A percentile compares a stretch with the other conserved stretches of the same genome.
Conservation (phyloP, 2,797 vertebrate species). For the Poeciliopsis paucimaculata region DNA sequence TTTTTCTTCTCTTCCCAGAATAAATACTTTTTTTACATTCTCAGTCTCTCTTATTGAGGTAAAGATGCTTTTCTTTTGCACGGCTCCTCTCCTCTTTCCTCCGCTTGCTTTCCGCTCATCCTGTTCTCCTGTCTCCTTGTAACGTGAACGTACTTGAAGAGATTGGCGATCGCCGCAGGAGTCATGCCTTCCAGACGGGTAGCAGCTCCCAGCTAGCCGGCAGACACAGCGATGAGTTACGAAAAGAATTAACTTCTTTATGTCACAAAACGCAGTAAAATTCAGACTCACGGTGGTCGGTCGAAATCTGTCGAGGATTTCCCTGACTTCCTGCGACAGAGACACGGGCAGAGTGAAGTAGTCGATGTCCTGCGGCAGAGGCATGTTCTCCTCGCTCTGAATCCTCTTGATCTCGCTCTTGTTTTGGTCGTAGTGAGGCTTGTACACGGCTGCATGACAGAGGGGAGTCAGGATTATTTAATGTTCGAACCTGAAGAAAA, state of each 20-base stretch:
- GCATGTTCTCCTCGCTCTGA: slow-evolving; percentile 87
- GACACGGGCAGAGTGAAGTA: slow-evolving; percentile 86
- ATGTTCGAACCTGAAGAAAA: neutral
- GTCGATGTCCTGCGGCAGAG: slow-evolving; percentile 88
- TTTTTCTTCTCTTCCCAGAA: slow-evolving; percentile 45
- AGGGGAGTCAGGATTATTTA: slow-evolving; percentile 20
- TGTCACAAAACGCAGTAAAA: neutral
- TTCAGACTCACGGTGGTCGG: slow-evolving; percentile 88
- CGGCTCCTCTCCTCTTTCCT: slow-evolving; percentile 25
- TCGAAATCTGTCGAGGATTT: slow-evolving; percentile 86
- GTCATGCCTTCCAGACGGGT: slow-evolving; percentile 92
- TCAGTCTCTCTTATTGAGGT: slow-evolving; percentile 32
- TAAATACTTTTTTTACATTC: slow-evolving; percentile 47
- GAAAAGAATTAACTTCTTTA: neutral
- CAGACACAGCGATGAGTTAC: neutral
- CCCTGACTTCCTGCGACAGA: slow-evolving; percentile 89
- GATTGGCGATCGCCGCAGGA: slow-evolving; percentile 88
- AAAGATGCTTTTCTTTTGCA: slow-evolving; percentile 35
- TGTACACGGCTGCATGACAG: slow-evolving; percentile 76
- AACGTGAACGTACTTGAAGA: slow-evolving; percentile 84
- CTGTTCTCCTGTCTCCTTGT: slow-evolving; percentile 22
- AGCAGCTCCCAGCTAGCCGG: slow-evolving; percentile 88
- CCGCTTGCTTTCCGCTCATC: neutral
- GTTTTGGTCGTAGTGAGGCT: slow-evolving; percentile 81
- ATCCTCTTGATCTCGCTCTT: slow-evolving; percentile 90